Base-by-base conservation (phyloP, 1,140 invertebrate genomes). In the Linepithema humile region DNA sequence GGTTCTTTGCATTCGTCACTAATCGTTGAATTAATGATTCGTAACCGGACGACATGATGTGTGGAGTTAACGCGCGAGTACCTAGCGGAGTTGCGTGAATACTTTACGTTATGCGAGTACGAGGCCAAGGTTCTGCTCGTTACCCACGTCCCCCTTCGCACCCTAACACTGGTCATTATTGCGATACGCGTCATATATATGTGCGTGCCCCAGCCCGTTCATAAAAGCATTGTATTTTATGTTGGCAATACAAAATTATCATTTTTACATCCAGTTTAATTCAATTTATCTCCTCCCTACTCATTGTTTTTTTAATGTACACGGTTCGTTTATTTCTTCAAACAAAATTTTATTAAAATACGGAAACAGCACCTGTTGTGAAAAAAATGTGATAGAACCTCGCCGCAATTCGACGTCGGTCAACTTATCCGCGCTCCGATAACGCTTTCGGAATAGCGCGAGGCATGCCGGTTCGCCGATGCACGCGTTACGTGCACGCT, bases 121-220 rank as follows among this genome's bases (percentile, higher is more conserved):
- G 87, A 57, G 86, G 83, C 86, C 88, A 88, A 89, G 87, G 88
- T 83, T 77, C 83, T 83, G 32, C 82, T 89, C 50, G 69, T 89
- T 82, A 88, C 59, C 87, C 60, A 75, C 50, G 87, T 89, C 57
- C 88, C 85, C 55, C 55, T 87, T 82, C 48, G 53, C 55, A 78
- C 57, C 72, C 84, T 67, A 70, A 48, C 73, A n/a, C 69, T 73
- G 29, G 45, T 59, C 45, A 78, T 78, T 74, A 85, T 72, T 73
- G 57, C 53, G 80, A 88, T 55, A 40, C 32, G 23, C 75, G 48
- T 57, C 48, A 55, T 15, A 38, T 15, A 3, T 40, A 55, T 70
- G 67, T 38, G 3, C 38, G 23, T 4, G 55, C 17, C 0, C 62
- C 20, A 48, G 40, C 15, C 29, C 12, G 12, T 35, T 12, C 2